Base-by-base conservation (phyloP, 92 coral and sea anemone genomes). In the Scolanthus callimorphus region DNA sequence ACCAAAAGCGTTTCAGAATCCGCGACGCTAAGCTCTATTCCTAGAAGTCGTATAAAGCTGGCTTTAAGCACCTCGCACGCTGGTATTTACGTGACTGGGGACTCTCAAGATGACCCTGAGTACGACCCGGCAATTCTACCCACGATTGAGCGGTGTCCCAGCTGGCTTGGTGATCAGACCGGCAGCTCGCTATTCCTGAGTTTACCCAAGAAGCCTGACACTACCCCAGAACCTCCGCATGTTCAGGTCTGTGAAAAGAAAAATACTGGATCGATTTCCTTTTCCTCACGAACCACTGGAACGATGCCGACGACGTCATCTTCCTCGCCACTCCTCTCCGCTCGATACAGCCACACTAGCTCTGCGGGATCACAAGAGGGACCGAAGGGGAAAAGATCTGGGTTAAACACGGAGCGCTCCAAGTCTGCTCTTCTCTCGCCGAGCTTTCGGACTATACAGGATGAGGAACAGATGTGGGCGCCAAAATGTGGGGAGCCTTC, bases 41-140 rank as follows among this genome's bases (percentile, higher is more conserved):
- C 52, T 9, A 46, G 26, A 1, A 57, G 54, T 49, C 64, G 75
- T 4, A 61, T 68, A 13, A 68, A 68, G 54, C 46, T 68, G 19
- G 75, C 75, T 9, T 20, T 68, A 17, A 27, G 55, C 19, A 68
- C 75, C n/a, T 43, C 63, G 17, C 75, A 68, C 39, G 75, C 75
- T 1, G 75, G 75, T 2, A 68, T 68, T 20, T 68, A 25, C 43
- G 75, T 68, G 17, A 68, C 75, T 10, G 75, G 65, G 11, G 75
- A 68, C 21, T 68, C 75, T 0, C 64, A 55, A 15, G 75, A 68
- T 29, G 74, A 55, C 39, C 39, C 56, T 12, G 11, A 55, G 17
- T 57, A 25, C 15, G 68, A 68, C 27, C 46, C 75, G 46, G 55
- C 45, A 11, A 13, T 29, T 11, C 43, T 41, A 28, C 27, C 25